Evolutionary conservation across 1,140 invertebrate species (phyloP), one percentile per base, ranked within the genome.

Genomic region (Pseudomyrmex concolor): DNA sequence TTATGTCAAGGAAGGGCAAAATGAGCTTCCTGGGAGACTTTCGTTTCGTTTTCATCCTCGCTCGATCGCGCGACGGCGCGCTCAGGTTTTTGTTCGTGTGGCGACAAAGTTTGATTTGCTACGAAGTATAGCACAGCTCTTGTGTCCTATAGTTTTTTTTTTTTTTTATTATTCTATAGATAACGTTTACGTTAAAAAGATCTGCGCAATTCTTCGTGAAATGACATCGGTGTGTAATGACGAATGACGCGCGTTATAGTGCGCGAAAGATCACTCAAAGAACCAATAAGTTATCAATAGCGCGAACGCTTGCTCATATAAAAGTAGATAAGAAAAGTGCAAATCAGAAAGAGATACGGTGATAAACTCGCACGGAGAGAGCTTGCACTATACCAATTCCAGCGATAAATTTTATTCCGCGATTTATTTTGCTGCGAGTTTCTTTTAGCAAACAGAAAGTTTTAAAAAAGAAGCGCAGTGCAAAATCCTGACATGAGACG

Each of bases 11-110:
- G 74, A 83, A 84, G 74, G 76, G 83, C 86, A 62, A 87, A 91
- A 90, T 91, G 88, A 89, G 90, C 89, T 90, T 90, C 85, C 62
- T 87, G 80, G 78, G 84, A 89, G 84, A 89, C 85, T 90, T 90
- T 89, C 77, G 54, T 81, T 85, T 88, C 66, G 83, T 85, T 34
- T 34, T 88, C 77, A 84, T 90, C 19, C 64, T 64, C 63, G 19
- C 77, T 67, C 59, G 81, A 87, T 87, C 85, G 59, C 15, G 83
- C 77, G 83, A 78, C 85, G 72, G 81, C 34, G 34, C 34, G 34
- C 34, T 34, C 34, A 34, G 34, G 34, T 34, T 34, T 34, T 34
- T 34, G 34, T 34, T 0, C 34, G 34, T 34, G 34, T 34, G 34
- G 10, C 13, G 13, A 72, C 50, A 17, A 78, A 64, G 84, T 59